These are phyloP conservation scores for Aporophyla lueneburgensis DNA, from an alignment of 2,888 invertebrate species.

Conservation along the genomic window DNA sequence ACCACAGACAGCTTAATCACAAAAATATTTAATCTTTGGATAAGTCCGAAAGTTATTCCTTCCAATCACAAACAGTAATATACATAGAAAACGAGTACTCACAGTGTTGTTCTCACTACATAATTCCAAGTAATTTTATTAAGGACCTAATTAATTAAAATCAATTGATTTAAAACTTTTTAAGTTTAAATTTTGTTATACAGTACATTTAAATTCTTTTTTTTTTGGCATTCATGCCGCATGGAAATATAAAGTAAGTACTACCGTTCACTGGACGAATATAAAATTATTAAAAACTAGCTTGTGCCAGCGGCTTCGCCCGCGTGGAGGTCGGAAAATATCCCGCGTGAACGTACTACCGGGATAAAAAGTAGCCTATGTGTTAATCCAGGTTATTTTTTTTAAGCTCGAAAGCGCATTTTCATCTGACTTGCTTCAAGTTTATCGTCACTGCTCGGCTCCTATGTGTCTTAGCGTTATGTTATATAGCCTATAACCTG, in stretches of 20 bases:
- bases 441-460: no score
- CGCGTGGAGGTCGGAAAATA: no score
- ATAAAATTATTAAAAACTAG: no score
- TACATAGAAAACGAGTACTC: background rate
- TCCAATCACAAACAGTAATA: slow-evolving; percentile 1
- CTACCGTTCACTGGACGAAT: slow-evolving; percentile 3
- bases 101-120: slow-evolving; percentile 3
- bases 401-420: no score
- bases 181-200: slow-evolving; percentile 2
- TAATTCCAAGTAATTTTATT: background rate
- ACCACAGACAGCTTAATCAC: slow-evolving; percentile 3
- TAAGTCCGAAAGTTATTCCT: slow-evolving; percentile 8
- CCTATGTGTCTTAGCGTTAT: no score
- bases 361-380: no score
- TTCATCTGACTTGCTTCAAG: no score
- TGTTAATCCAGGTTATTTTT: no score
- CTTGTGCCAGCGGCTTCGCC: no score
- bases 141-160: background rate
- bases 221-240: slow-evolving; percentile 17
- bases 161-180: slow-evolving; percentile 7
- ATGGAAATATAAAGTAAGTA: slow-evolving; percentile 18
- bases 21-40: slow-evolving; percentile 22
- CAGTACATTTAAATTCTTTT: slow-evolving; percentile 1
- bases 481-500: no score
- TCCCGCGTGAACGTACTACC: no score